A percentile compares a stretch with the other conserved stretches of the same genome.
phyloP scores from a whole-genome alignment of 2,113 vertebrate species.

The Caloenas nicobarica region DNA sequence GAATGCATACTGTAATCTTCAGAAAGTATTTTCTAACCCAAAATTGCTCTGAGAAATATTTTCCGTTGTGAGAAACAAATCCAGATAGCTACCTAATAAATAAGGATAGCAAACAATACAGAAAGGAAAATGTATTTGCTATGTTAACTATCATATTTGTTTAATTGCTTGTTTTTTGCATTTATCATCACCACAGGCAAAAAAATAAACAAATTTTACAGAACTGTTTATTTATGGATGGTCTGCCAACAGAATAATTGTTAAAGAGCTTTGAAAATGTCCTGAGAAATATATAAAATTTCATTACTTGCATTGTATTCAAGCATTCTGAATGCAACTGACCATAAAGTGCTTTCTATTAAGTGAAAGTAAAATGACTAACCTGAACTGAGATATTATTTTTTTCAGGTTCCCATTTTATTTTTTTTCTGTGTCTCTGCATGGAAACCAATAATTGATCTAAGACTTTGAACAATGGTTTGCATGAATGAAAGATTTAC shows the following conservation, averaged over 20 bases:
- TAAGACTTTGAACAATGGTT: neutral
- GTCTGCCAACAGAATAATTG: neutral
- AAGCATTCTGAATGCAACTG: neutral
- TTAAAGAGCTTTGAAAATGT: neutral
- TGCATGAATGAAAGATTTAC: neutral
- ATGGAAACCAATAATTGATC: neutral
- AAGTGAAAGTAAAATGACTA: neutral
- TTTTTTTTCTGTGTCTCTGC: neutral
- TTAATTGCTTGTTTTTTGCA: neutral
- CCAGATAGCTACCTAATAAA: slow-evolving; percentile 41
- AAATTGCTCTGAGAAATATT: slow-evolving; percentile 41
- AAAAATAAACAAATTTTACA: neutral
- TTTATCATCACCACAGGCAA: neutral
- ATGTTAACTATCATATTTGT: neutral
- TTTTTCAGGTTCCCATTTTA: neutral
- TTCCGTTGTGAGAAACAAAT: slow-evolving; percentile 46
- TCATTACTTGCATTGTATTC: neutral
- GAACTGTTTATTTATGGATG: slow-evolving; percentile 23
- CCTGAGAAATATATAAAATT: neutral
- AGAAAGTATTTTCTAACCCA: slow-evolving; percentile 49
- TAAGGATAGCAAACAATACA: neutral
- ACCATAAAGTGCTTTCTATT: neutral
- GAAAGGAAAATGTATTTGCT: neutral
- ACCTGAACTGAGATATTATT: neutral
- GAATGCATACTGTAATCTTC: slow-evolving; percentile 58